Evolutionary conservation across 2,113 vertebrate species (phyloP), one percentile per base, ranked within the genome.

Genomic region (Amazona vittata): DNA sequence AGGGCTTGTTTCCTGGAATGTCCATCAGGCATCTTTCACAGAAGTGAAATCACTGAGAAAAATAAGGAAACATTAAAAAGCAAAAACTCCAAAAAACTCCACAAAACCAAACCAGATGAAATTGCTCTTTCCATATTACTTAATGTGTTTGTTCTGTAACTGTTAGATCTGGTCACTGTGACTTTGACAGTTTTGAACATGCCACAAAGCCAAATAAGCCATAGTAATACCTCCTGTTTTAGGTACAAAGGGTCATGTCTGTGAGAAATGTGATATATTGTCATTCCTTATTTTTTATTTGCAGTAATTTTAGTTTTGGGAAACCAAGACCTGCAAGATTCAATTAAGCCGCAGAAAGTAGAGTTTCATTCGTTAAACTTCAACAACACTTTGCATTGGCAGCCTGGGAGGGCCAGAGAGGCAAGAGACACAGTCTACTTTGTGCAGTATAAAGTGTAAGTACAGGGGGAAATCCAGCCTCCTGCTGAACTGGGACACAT

Each of bases 371-470:
- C 98, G 0, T 78, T 91, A 78, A 98, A 98, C 92, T 96, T 98
- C 90, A 96, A 95, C 92, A 98, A 57, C 62, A 88, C 96, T 85
- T 91, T 98, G 91, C 96, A 81, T 3, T 98, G 98, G 98, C 95
- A 97, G 76, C 97, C 97, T 82, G 97, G 97, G 37, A 83, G 26
- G 21, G 87, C 76, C 5, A 15, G 68, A 39, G 15, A 55, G 11
- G 15, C 39, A 16, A 96, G 93, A 41, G 82, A 68, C n/a, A 70
- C 24, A 0, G 4, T 96, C 91, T 98, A 98, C 94, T 98, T 97
- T 29, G 98, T 98, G 73, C 97, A 98, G 63, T 98, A 98, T 21
- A 98, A 98, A 98, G 78, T 93, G 98, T 98, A 97, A 98, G 98
- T 98, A 90, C 71, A 1, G 0, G 63, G 33, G 76, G 46, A 74